A percentile compares a stretch with the other conserved stretches of the same genome.
Conservation (phyloP, 2,113 vertebrate genomes). For the Alethe castanea region DNA sequence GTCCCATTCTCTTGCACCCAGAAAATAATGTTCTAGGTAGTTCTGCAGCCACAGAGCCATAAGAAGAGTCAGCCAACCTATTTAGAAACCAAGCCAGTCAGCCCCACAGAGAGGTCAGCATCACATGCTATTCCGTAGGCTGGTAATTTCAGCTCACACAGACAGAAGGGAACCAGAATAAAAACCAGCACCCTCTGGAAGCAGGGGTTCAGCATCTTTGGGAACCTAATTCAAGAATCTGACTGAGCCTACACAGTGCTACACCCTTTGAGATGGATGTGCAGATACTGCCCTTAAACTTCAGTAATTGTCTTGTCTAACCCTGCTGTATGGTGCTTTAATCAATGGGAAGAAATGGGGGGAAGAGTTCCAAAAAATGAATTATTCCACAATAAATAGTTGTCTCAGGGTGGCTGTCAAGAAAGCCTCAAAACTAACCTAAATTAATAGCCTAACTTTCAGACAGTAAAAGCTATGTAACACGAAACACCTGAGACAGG, state of each 20-base stretch:
- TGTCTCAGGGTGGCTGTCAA: not conserved
- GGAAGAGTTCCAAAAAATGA: not conserved
- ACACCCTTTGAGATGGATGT: not conserved
- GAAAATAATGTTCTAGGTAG: not conserved
- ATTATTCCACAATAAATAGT: not conserved
- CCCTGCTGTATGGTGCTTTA: not conserved
- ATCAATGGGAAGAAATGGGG: not conserved
- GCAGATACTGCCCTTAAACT: not conserved
- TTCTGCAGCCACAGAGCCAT: not conserved
- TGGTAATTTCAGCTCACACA: not conserved
- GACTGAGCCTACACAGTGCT: not conserved
- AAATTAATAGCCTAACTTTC: not conserved
- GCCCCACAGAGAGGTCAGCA: not conserved
- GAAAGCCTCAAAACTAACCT: not conserved
- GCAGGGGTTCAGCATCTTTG: not conserved
- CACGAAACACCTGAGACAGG: not conserved
- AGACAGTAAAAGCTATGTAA: not conserved
- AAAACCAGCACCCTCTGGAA: not conserved
- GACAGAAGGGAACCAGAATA: not conserved
- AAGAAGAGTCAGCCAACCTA: not conserved
- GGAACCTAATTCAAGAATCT: not conserved
- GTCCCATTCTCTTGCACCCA: not conserved
- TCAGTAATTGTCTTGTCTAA: not conserved
- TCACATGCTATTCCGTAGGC: not conserved
- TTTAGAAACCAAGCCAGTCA: not conserved